A percentile compares a stretch with the other conserved stretches of the same genome.
These are phyloP conservation scores for Cardiocondyla obscurior DNA, from an alignment of 1,140 invertebrate species.

Conservation along the genomic window DNA sequence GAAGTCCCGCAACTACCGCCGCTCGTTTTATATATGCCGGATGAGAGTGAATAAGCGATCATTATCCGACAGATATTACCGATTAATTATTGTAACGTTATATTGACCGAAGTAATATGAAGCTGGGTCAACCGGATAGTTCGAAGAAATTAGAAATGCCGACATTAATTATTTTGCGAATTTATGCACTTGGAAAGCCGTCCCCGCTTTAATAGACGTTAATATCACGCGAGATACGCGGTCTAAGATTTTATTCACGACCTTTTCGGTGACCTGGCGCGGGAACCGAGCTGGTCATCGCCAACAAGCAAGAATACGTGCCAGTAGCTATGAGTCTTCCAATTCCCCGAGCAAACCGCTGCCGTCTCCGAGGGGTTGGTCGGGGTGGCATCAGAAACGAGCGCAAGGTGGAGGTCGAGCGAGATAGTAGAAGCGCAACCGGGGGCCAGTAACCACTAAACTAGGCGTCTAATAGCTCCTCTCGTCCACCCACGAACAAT, in stretches of 20 bases:
- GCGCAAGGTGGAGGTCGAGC: conserved; percentile 21
- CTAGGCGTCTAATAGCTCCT: conserved; percentile 73
- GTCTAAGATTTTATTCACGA: conserved; percentile 50
- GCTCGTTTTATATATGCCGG: conserved; percentile 5
- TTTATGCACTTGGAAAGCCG: neutral
- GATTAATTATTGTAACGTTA: neutral
- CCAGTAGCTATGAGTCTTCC: conserved; percentile 55
- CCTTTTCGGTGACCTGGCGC: neutral
- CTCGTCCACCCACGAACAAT: conserved; percentile 69
- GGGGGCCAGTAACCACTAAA: conserved; percentile 72
- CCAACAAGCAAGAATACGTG: conserved; percentile 34
- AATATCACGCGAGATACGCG: neutral
- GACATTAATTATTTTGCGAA: neutral
- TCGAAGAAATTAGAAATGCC: neutral
- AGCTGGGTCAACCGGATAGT: neutral
- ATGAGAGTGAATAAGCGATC: conserved; percentile 24
- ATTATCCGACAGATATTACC: neutral
- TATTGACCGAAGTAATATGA: neutral
- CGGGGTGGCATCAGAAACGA: conserved; percentile 2
- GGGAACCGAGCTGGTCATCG: conserved; percentile 1
- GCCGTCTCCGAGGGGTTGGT: conserved; percentile 21
- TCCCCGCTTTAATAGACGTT: neutral
- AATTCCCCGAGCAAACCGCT: conserved; percentile 62
- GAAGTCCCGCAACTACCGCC: conserved; percentile 27
- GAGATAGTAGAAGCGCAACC: conserved; percentile 57